These are phyloP conservation scores for Ptychoptera albimana DNA, from an alignment of 2,888 invertebrate species.

Conservation along the genomic window DNA sequence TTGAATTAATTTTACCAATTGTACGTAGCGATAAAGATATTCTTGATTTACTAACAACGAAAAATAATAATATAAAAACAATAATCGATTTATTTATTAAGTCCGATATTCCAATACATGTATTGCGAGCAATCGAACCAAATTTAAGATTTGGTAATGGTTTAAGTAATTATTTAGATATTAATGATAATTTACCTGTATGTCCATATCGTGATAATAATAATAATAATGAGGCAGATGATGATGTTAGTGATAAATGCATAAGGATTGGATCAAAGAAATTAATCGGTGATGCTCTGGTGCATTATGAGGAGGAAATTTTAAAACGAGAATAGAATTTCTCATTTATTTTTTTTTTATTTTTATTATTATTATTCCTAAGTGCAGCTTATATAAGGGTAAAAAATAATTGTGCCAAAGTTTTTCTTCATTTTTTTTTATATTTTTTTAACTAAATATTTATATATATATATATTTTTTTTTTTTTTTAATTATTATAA, in stretches of 20 bases:
- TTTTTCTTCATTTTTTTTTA: too few species aligned
- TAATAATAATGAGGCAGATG: conserved; percentile 4
- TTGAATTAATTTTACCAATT: conserved; percentile 40
- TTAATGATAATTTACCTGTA: conserved; percentile 14
- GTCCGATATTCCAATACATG: conserved; percentile 44
- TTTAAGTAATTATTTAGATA: conserved; percentile 21
- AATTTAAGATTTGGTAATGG: conserved; percentile 41
- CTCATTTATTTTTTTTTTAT: too few species aligned
- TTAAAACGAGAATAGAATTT: not conserved
- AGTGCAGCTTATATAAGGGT: too few species aligned
- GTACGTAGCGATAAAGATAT: conserved; percentile 50
- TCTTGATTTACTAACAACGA: conserved; percentile 31
- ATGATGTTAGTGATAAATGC: conserved; percentile 24
- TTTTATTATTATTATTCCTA: too few species aligned
- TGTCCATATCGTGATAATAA: conserved; percentile 13
- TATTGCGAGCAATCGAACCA: conserved; percentile 68
- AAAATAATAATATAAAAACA: conserved; percentile 31
- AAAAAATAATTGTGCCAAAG: too few species aligned
- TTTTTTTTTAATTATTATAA: too few species aligned
- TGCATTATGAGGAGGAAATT: conserved; percentile 23
- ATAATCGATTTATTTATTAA: conserved; percentile 56
- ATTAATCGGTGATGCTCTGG: conserved; percentile 30
- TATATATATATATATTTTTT: too few species aligned
- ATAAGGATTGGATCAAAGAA: conserved; percentile 36
- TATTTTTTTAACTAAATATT: too few species aligned